Conservation (phyloP, 2,113 vertebrate genomes). For the Clupea harengus region DNA sequence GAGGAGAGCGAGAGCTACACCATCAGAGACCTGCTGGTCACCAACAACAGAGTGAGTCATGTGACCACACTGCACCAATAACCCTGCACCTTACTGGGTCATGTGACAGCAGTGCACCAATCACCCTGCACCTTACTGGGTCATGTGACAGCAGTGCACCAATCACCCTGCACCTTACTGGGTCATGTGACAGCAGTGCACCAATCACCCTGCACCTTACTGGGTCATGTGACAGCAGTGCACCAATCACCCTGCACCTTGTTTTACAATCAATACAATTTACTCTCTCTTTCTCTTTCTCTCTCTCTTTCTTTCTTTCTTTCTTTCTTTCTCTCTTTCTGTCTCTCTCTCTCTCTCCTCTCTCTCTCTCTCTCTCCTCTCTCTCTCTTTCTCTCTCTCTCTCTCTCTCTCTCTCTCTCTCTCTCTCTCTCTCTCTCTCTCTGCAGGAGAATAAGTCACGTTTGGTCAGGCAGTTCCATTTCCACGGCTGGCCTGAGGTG, state of each 20-base stretch:
- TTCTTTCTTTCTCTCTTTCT: not conserved
- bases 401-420: not conserved
- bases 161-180: not conserved
- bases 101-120: not conserved
- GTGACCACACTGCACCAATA: not conserved
- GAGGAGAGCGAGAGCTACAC: slow-evolving; percentile 97
- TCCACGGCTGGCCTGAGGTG: slow-evolving; percentile 97
- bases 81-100: not conserved
- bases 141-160: not conserved
- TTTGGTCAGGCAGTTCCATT: slow-evolving; percentile 94
- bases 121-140: not conserved
- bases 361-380: too few species aligned
- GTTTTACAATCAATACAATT: too few species aligned
- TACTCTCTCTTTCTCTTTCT: not conserved
- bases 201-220: not conserved
- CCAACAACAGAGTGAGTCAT: slow-evolving; percentile 88
- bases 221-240: too few species aligned
- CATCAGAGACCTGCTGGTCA: slow-evolving; percentile 90
- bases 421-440: not conserved
- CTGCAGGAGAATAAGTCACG: slow-evolving; percentile 93
- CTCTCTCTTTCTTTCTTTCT: not conserved
- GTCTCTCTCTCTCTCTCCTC: not conserved
- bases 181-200: not conserved
- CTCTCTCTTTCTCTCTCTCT: too few species aligned
- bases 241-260: too few species aligned